These are phyloP conservation scores for Rhizoglyphus robini DNA, from an alignment of 1,140 invertebrate genomes.

Conservation along the genomic window DNA sequence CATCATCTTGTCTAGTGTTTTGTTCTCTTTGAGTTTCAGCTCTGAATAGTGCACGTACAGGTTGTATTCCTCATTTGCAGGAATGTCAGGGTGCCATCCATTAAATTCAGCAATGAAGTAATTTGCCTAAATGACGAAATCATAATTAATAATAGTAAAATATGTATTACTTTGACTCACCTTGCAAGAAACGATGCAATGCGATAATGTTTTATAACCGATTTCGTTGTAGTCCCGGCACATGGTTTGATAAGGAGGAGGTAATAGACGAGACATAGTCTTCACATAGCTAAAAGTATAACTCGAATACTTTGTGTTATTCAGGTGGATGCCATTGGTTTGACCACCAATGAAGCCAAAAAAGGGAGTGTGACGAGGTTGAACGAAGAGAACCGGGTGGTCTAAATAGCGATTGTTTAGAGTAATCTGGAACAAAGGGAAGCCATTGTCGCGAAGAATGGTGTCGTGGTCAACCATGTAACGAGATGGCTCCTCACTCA, in stretches of 20 bases:
- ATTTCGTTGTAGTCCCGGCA: conserved; percentile 13
- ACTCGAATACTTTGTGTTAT: conserved; percentile 4
- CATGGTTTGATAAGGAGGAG: conserved; percentile 13
- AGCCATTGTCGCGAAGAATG: conserved; percentile 12
- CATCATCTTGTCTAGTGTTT: conserved; percentile 16
- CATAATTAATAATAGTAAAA: background rate
- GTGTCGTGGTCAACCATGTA: conserved; percentile 15
- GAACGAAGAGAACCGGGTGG: background rate
- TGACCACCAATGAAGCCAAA: conserved; percentile 17
- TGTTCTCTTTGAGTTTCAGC: background rate
- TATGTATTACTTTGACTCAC: background rate
- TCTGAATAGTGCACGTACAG: background rate
- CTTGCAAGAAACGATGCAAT: conserved; percentile 15
- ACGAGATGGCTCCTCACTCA: background rate
- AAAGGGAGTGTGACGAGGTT: conserved; percentile 5
- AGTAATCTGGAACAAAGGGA: conserved; percentile 7
- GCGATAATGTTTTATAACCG: conserved; percentile 7
- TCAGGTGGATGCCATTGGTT: conserved; percentile 16
- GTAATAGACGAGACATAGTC: conserved; percentile 7
- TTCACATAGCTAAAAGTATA: conserved; percentile 18
- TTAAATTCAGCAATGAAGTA: conserved; percentile 11
- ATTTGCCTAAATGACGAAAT: background rate
- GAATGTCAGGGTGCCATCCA: conserved; percentile 15
- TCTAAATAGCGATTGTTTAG: conserved; percentile 5
- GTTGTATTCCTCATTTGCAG: background rate